These are phyloP conservation scores for Campopleginae sp. DNA, from an alignment of 2,888 invertebrate genomes.

Conservation along the genomic window DNA sequence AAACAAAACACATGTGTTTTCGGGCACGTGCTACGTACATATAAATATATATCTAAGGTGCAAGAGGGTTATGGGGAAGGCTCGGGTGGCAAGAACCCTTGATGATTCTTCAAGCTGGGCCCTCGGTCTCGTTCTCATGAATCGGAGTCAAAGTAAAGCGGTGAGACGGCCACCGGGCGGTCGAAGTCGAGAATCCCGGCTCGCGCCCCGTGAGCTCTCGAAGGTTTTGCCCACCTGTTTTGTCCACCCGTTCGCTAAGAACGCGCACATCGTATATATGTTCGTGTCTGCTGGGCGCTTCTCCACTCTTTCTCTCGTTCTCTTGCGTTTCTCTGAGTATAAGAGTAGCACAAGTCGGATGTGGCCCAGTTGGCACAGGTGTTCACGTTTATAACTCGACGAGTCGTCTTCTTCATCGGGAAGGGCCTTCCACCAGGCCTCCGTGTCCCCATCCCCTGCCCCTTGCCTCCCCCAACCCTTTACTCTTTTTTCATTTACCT, in stretches of 20 bases:
- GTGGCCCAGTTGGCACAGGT: conserved; percentile 84
- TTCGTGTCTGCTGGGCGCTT: conserved; percentile 21
- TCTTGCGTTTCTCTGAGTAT: conserved; percentile 68
- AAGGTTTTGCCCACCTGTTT: conserved; percentile 80
- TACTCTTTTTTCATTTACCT: conserved; percentile 46
- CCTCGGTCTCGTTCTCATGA: conserved; percentile 44
- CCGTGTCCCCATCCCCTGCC: conserved; percentile 15
- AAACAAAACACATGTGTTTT: conserved; percentile 18
- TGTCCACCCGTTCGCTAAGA: conserved; percentile 80
- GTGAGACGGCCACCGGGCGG: conserved; percentile 68
- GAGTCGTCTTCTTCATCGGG: conserved; percentile 44
- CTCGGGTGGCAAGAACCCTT: conserved; percentile 49
- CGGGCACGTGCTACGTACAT: conserved; percentile 46
- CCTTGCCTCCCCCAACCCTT: neutral
- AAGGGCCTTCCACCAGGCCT: conserved; percentile 36
- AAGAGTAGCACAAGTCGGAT: conserved; percentile 73
- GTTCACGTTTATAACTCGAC: conserved; percentile 78
- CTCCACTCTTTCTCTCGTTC: conserved; percentile 4
- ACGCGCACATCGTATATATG: conserved; percentile 36
- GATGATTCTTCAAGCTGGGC: conserved; percentile 45
- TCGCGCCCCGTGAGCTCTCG: conserved; percentile 49
- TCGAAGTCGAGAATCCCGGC: conserved; percentile 77
- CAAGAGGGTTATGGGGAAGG: conserved; percentile 56
- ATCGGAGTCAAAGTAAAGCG: conserved; percentile 61
- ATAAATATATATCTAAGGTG: neutral